phyloP scores from a whole-genome alignment of 2,888 invertebrate species.

The Dichetophora obliterata region DNA sequence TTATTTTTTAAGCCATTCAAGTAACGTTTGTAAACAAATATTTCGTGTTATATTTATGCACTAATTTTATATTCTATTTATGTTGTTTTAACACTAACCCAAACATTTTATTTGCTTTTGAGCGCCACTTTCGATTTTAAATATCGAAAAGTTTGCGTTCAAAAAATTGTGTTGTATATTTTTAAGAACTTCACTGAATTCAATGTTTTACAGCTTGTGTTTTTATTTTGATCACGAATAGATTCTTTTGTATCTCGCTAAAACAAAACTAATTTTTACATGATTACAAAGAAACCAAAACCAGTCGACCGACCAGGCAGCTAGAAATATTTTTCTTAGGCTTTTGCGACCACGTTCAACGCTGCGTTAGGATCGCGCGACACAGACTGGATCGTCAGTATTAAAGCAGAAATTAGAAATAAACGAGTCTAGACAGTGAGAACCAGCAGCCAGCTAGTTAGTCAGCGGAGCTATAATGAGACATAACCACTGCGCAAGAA shows the following conservation, averaged over 20 bases:
- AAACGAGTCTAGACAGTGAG: slow-evolving; percentile 1
- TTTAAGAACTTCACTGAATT: background rate
- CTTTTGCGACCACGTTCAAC: slow-evolving; percentile 17
- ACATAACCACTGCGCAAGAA: background rate
- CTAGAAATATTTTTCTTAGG: background rate
- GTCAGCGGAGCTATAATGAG: background rate
- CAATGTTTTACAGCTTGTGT: background rate
- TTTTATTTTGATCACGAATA: background rate
- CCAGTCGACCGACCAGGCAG: background rate
- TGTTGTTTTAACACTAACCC: background rate
- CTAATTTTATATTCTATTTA: too few relatives aligned
- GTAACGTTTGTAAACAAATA: too few relatives aligned
- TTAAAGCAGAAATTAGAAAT: too few relatives aligned
- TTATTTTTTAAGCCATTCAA: too few relatives aligned
- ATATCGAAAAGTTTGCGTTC: background rate
- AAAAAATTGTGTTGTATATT: background rate
- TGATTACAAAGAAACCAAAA: background rate
- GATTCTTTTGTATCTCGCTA: background rate
- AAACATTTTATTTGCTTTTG: slow-evolving; percentile 25
- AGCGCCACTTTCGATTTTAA: background rate
- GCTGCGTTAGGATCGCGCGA: slow-evolving; percentile 33
- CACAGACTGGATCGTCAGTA: slow-evolving; percentile 28
- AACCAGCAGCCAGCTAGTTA: background rate
- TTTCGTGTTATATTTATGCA: too few relatives aligned
- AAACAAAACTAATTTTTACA: background rate